Base-by-base conservation (phyloP, 2,888 invertebrate genomes). In the Lacanobia oleracea region DNA sequence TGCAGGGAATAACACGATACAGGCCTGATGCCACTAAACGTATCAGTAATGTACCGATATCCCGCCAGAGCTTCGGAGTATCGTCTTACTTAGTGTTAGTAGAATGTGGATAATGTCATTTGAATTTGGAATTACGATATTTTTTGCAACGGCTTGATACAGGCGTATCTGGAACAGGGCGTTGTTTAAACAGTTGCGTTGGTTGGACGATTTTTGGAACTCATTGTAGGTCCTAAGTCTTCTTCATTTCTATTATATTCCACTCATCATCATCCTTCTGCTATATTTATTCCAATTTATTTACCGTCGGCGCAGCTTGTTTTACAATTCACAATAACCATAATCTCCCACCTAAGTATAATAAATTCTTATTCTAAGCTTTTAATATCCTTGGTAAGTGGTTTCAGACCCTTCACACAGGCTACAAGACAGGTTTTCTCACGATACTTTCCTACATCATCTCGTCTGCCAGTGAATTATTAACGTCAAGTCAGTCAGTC, bases 11-110 rank as follows among this genome's bases (percentile, higher is more conserved):
- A 56, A 69, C 48, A 64, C 12, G 68, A 67, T 37, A 68, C 83
- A 59, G 45, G 48, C 43, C 62, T 70, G 62, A 71, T 51, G 12
- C 27, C 60, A 56, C 50, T 60, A 54, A 65, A 61, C 27, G 21
- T 77, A 77, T 72, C 70, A 59, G 48, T 72, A 37, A 60, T 54
- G 59, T 65, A 21, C 68, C 61, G 75, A 84, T 84, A 72, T 71
- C 62, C 48, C 51, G 56, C 64, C 79, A 85, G 85, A 79, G 23
- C 71, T 65, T 62, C 43, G 23, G 23, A 40, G 67, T 74, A 67
- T 85, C 67, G 5, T 14, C n/a, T 83, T 84, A 76, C 79, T 8
- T 40, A 9, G n/a, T 48, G 10, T 67, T 50, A 37, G 40, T 65
- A 23, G n/a, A 18, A 43, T 16, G 10, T 56, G 27, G 27, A 33